Conservation (phyloP, 1,140 invertebrate species). For the Trichoplusia ni region DNA sequence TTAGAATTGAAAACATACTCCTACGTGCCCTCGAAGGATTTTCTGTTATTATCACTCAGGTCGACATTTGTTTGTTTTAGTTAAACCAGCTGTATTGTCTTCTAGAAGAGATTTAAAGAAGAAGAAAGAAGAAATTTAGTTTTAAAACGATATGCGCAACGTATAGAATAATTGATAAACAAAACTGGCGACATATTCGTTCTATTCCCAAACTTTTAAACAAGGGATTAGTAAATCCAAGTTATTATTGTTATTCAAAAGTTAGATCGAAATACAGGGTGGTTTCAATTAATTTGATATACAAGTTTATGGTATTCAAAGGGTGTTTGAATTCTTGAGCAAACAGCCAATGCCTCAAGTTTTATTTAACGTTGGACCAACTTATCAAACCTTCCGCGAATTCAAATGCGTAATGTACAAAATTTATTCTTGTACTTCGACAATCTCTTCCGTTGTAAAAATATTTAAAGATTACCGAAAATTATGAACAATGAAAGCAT, state of each 20-base stretch:
- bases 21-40: no score
- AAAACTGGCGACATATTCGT: constrained; percentile 18
- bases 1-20: no score
- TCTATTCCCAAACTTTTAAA: not conserved
- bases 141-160: not conserved
- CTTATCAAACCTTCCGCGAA: constrained; percentile 3
- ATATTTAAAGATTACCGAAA: no score
- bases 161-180: constrained; percentile 18
- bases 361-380: constrained; percentile 18
- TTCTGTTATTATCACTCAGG: no score
- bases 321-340: constrained; percentile 22
- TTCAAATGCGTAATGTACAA: not conserved
- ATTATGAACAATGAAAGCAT: no score
- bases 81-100: no score
- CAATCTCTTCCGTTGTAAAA: no score
- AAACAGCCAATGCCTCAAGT: constrained; percentile 29
- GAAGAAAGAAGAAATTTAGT: not conserved
- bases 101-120: not conserved
- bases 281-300: constrained; percentile 26
- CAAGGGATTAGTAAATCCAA: constrained; percentile 4
- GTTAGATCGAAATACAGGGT: constrained; percentile 21
- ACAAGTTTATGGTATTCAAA: constrained; percentile 20
- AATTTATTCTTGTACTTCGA: no score
- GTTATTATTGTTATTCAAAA: constrained; percentile 7
- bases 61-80: no score